Evolutionary conservation across 1,140 invertebrate species (phyloP), one percentile per base, ranked within the genome.

Genomic region (Drosophila saltans): DNA sequence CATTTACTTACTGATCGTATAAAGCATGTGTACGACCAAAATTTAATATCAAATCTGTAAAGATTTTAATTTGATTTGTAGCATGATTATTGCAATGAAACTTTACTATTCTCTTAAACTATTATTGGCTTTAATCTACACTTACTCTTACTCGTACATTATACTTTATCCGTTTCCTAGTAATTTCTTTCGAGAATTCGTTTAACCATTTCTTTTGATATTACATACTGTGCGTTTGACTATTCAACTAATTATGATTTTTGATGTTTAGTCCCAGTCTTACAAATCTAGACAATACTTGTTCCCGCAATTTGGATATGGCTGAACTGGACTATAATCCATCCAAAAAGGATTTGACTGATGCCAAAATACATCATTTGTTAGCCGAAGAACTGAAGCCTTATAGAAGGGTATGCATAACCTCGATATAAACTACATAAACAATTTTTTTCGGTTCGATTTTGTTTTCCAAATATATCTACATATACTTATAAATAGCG

Each of bases 241-340:
- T 28, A 1, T n/a, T 16, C 9, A 65, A 77, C 66, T 76, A 5
- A 66, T 30, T 40, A 28, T n/a, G 11, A 5, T 61, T 33, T 55
- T 52, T 11, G 21, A 56, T 40, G 26, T 55, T 40, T 92, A 97
- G 96, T 93, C 95, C 95, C 68, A 96, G 96, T 93, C 95, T 96
- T 90, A 96, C 95, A 81, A 96, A 96, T 93, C 92, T 96, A 80
- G 96, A 97, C 90, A 94, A 95, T 9, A 96, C 95, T 52, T 92
- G 88, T 41, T 96, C 95, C 2, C 97, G 97, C 95, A 98, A 98
- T 92, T 95, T 98, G 78, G 98, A 99, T 91, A 96, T 98, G 94
- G 97, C 97, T 91, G 97, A 98, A 90, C 92, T 98, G 79, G 97
- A 98, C 91, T 98, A 98, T 91, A 97, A 97, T 94, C 97, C 97